Evolutionary conservation across 2,797 vertebrate species (phyloP).

Genomic region (Myotis findleyi): DNA sequence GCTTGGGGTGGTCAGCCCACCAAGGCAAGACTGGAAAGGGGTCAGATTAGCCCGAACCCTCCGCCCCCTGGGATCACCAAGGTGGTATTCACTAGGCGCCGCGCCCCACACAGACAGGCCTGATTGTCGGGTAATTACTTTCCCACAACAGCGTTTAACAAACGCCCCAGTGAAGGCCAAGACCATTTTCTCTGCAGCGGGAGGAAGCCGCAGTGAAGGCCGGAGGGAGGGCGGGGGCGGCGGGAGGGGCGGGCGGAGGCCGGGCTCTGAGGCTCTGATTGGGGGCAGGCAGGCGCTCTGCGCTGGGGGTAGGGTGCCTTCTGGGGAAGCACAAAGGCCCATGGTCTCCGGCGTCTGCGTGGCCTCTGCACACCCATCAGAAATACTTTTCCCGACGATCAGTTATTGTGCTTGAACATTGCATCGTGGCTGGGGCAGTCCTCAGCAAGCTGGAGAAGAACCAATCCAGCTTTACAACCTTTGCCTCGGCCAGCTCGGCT

Average conservation of each 20-base stretch:
- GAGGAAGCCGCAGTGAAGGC: slow-evolving; percentile 49
- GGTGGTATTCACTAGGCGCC: slow-evolving; percentile 94
- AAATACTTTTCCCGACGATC: slow-evolving; percentile 88
- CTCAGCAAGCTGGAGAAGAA: slow-evolving; percentile 89
- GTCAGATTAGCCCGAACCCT: slow-evolving; percentile 91
- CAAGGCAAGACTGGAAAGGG: slow-evolving; percentile 91
- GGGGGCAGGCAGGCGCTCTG: neutral
- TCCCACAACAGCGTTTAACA: slow-evolving; percentile 91
- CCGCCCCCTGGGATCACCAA: slow-evolving; percentile 88
- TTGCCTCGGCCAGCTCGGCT: slow-evolving; percentile 86
- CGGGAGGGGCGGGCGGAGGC: slow-evolving; percentile 77
- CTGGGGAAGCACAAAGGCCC: slow-evolving; percentile 79
- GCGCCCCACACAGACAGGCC: slow-evolving; percentile 88
- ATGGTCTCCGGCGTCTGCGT: neutral
- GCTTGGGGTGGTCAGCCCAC: slow-evolving; percentile 88
- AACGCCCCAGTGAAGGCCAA: slow-evolving; percentile 90
- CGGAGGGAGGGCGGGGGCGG: neutral
- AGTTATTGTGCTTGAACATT: slow-evolving; percentile 89
- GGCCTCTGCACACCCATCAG: slow-evolving; percentile 82
- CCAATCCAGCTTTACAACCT: slow-evolving; percentile 91
- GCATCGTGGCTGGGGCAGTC: slow-evolving; percentile 87
- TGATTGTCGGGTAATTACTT: slow-evolving; percentile 94
- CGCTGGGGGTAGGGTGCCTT: too few relatives aligned
- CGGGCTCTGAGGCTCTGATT: too few relatives aligned
- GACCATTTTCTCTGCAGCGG: slow-evolving; percentile 89